Percentiles rank a stretch among this genome's conserved stretches.
phyloP scores from a whole-genome alignment of 1,140 invertebrate species.

The Bombyx mori region ASM3026992v2 NC_085114.1:3431501-3432000 shows the following conservation, averaged over 20 bases:
- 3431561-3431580: constrained; percentile 65
- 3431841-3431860: constrained; percentile 15
- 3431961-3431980: constrained; percentile 68
- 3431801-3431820: constrained; percentile 23
- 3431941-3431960: constrained; percentile 64
- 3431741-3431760: constrained; percentile 13
- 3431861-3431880: neutral
- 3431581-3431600: constrained; percentile 68
- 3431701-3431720: constrained; percentile 41
- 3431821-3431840: constrained; percentile 25
- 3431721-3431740: neutral
- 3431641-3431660: constrained; percentile 32
- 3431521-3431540: constrained; percentile 35
- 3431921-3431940: constrained; percentile 59
- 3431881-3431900: constrained; percentile 13
- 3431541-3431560: constrained; percentile 60
- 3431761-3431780: constrained; percentile 15
- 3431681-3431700: constrained; percentile 52
- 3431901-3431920: constrained; percentile 33
- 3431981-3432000: constrained; percentile 57
- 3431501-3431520: constrained; percentile 31
- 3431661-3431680: constrained; percentile 43
- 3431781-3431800: constrained; percentile 37
- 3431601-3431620: constrained; percentile 46
- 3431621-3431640: constrained; percentile 21